Conservation (phyloP, 1,140 invertebrate genomes). For the Pseudomyrmex dendroicus region DNA sequence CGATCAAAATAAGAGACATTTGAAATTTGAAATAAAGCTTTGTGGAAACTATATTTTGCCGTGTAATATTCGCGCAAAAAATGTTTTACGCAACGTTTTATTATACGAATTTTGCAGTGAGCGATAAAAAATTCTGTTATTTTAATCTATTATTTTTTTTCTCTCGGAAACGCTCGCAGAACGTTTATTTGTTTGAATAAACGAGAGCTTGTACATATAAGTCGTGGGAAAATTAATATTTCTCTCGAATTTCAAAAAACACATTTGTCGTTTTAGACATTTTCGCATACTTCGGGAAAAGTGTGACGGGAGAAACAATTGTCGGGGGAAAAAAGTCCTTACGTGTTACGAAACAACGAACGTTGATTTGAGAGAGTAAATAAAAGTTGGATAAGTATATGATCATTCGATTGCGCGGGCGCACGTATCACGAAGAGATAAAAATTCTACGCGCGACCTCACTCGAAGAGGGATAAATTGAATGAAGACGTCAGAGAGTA, state of each 20-base stretch:
- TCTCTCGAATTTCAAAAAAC: no score
- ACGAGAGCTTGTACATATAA: not conserved
- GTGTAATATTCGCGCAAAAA: conserved; percentile 3
- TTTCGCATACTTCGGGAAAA: no score
- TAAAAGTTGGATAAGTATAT: conserved; percentile 8
- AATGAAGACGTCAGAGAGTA: conserved; percentile 10
- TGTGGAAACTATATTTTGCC: not conserved
- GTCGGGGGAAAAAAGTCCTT: no score
- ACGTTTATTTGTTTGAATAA: conserved; percentile 19
- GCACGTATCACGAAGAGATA: conserved; percentile 9
- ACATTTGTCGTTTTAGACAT: no score
- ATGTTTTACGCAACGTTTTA: not conserved
- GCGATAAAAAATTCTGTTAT: conserved; percentile 11
- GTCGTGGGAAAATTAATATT: not conserved
- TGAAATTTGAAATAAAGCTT: not conserved
- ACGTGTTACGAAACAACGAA: no score
- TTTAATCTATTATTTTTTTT: not conserved
- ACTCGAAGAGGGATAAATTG: conserved; percentile 30
- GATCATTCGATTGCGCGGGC: not conserved
- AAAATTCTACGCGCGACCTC: conserved; percentile 18
- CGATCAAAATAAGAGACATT: no score
- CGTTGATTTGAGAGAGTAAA: no score
- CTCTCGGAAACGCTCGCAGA: not conserved
- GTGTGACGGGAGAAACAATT: no score
- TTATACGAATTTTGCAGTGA: not conserved